phyloP scores from a whole-genome alignment of 64 coral and sea anemone species.

The Cladopsammia gracilis region DNA sequence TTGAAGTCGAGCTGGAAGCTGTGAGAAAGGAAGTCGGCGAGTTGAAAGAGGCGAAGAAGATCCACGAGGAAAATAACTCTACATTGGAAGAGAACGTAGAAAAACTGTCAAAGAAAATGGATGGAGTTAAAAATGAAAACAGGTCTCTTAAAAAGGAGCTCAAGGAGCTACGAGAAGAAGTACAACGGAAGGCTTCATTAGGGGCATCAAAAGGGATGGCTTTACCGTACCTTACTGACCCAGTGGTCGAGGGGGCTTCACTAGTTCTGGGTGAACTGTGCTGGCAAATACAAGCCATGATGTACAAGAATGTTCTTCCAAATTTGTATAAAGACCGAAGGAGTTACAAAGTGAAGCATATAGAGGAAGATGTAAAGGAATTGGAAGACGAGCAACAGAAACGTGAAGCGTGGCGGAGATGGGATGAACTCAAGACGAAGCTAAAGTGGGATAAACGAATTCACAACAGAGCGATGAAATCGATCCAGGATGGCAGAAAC shows the following conservation, averaged over 20 bases:
- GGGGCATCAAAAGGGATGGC: not conserved
- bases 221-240: not conserved
- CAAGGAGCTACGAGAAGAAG: not conserved
- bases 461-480: slow-evolving; percentile 41
- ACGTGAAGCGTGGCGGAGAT: not conserved
- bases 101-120: slow-evolving; percentile 19
- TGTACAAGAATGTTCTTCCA: slow-evolving; percentile 40
- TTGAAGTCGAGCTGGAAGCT: slow-evolving; percentile 25
- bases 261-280: slow-evolving; percentile 4
- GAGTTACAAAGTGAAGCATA: slow-evolving; percentile 38
- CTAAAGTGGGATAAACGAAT: not conserved
- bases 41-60: not conserved
- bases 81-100: not conserved
- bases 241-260: not conserved
- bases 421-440: not conserved
- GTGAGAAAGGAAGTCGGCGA: not conserved
- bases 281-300: slow-evolving; percentile 25
- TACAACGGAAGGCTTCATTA: not conserved
- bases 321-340: not conserved
- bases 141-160: slow-evolving; percentile 6
- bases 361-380: not conserved
- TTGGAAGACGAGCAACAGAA: not conserved
- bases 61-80: not conserved
- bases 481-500: slow-evolving; percentile 25
- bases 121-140: slow-evolving; percentile 14